These are phyloP conservation scores for Erythrolamprus reginae DNA, from an alignment of 2,113 vertebrate genomes.

Conservation along the genomic window DNA sequence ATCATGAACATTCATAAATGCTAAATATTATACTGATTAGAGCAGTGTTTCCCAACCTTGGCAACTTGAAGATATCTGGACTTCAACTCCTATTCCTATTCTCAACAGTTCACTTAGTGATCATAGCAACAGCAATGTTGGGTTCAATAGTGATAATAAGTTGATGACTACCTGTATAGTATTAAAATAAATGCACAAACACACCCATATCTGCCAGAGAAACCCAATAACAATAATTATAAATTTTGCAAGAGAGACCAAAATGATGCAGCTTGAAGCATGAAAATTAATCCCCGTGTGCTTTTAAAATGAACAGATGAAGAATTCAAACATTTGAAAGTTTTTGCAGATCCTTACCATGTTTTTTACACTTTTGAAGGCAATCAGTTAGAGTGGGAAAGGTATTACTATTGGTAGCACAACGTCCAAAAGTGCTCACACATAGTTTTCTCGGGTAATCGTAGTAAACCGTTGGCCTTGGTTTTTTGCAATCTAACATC, in stretches of 20 bases:
- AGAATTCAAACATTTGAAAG: not conserved
- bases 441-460: not conserved
- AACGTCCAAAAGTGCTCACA: not conserved
- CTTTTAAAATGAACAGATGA: not conserved
- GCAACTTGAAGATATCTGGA: too few relatives aligned
- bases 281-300: not conserved
- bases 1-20: not conserved
- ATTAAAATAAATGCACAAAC: not conserved
- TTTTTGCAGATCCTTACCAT: not conserved
- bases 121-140: not conserved
- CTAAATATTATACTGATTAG: too few relatives aligned
- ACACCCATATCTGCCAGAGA: not conserved
- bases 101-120: too few relatives aligned
- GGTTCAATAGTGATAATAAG: not conserved
- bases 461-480: conserved; percentile 64
- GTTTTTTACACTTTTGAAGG: not conserved
- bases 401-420: not conserved
- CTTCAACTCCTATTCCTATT: too few relatives aligned
- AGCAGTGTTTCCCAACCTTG: too few relatives aligned
- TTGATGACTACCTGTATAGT: not conserved
- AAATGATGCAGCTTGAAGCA: not conserved
- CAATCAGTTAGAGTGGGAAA: not conserved
- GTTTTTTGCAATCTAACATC: conserved; percentile 66
- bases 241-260: not conserved
- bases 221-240: not conserved